These are phyloP conservation scores for Salvator merianae DNA, from an alignment of 2,113 vertebrate genomes.

Conservation along the genomic window DNA sequence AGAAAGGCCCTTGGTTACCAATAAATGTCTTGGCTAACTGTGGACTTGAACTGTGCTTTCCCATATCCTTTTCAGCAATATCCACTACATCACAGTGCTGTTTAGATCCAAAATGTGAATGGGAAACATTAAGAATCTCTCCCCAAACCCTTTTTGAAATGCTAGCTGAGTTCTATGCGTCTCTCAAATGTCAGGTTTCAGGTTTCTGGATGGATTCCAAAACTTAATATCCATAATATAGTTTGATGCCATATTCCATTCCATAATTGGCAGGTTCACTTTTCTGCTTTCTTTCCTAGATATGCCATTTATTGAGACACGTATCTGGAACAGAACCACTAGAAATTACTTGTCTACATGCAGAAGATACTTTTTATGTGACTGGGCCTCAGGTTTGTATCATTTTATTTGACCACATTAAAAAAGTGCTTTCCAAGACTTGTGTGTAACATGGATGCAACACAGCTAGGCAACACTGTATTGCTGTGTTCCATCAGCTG, in stretches of 20 bases:
- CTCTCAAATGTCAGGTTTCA: not conserved
- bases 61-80: not conserved
- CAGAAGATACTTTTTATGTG: conserved; percentile 96
- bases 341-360: conserved; percentile 95
- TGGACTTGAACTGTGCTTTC: not conserved
- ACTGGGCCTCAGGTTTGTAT: conserved; percentile 94
- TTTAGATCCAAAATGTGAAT: no score
- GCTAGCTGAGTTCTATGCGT: not conserved
- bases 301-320: conserved; percentile 90
- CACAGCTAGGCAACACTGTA: not conserved
- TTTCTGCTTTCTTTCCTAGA: conserved; percentile 69
- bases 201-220: not conserved
- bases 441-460: no score
- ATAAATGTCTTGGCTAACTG: not conserved
- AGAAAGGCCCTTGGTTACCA: no score
- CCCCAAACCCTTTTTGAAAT: not conserved
- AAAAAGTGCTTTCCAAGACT: not conserved
- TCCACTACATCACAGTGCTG: not conserved
- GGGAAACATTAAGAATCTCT: not conserved
- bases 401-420: not conserved
- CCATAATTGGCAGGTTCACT: not conserved
- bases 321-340: conserved; percentile 95
- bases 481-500: no score
- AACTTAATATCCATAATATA: not conserved
- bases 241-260: not conserved